phyloP scores from a whole-genome alignment of 2,888 invertebrate species.

The Cryptocheilus praepositus region DNA sequence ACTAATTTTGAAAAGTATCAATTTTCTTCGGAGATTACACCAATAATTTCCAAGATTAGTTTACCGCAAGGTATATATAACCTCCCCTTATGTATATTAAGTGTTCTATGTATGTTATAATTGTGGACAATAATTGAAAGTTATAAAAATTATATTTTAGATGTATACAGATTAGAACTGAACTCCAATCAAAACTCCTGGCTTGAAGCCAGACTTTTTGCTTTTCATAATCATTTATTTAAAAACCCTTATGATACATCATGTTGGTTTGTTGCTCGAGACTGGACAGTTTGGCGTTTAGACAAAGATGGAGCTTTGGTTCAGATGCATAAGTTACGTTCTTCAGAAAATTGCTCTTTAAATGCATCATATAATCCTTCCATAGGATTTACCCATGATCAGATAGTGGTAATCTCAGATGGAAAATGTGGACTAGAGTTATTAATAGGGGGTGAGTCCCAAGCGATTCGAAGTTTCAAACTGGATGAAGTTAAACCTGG shows the following conservation, averaged over 20 bases:
- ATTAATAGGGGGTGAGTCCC: constrained; percentile 37
- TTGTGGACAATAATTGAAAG: too few species aligned
- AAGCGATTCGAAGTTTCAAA: constrained; percentile 34
- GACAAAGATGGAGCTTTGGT: constrained; percentile 44
- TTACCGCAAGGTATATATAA: constrained; percentile 55
- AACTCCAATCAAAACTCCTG: constrained; percentile 64
- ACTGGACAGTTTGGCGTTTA: constrained; percentile 61
- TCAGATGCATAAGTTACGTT: constrained; percentile 42
- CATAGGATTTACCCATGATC: constrained; percentile 62
- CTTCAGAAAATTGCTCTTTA: constrained; percentile 17
- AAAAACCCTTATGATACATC: constrained; percentile 66
- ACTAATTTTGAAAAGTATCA: constrained; percentile 69
- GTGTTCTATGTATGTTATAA: neutral
- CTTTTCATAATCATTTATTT: constrained; percentile 71
- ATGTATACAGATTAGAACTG: constrained; percentile 62
- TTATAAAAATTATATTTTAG: constrained; percentile 55
- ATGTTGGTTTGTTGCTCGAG: constrained; percentile 67
- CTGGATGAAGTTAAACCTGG: constrained; percentile 58
- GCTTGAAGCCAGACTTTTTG: constrained; percentile 68
- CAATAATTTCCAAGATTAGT: constrained; percentile 51
- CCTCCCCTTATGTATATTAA: neutral
- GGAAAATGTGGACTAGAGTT: constrained; percentile 60
- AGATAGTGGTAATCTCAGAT: constrained; percentile 56
- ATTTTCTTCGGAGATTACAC: constrained; percentile 59
- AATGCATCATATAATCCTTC: constrained; percentile 64